Evolutionary conservation across 1,140 invertebrate genomes (phyloP).

Genomic region (Papilio glaucus): DNA sequence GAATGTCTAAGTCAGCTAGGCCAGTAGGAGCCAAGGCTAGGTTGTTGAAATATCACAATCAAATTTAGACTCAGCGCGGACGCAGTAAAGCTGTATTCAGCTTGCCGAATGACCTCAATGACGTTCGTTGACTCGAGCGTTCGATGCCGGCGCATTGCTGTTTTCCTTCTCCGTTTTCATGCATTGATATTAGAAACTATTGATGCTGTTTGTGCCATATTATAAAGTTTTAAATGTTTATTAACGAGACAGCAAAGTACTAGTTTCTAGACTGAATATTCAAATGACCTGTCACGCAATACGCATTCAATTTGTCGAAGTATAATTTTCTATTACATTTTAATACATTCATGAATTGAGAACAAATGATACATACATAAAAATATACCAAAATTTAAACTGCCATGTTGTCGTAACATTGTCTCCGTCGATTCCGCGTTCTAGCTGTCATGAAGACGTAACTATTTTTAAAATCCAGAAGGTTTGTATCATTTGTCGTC

Average conservation of each 20-base stretch:
- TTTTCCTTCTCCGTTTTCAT: slow-evolving; percentile 83
- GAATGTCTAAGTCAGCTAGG: slow-evolving; percentile 84
- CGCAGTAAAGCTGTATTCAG: slow-evolving; percentile 49
- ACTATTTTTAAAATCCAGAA: slow-evolving; percentile 63
- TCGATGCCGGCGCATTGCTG: slow-evolving; percentile 81
- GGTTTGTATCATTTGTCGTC: slow-evolving; percentile 68
- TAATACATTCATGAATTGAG: not conserved
- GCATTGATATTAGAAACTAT: slow-evolving; percentile 82
- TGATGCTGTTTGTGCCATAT: slow-evolving; percentile 58
- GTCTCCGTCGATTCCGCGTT: slow-evolving; percentile 50
- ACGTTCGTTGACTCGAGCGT: slow-evolving; percentile 82
- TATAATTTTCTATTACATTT: slow-evolving; percentile 13
- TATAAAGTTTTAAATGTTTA: slow-evolving; percentile 40
- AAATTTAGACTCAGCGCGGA: slow-evolving; percentile 57
- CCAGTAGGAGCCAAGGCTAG: slow-evolving; percentile 83
- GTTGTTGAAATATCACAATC: slow-evolving; percentile 52
- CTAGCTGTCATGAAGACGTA: slow-evolving; percentile 52
- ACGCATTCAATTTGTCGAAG: slow-evolving; percentile 23
- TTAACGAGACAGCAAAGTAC: slow-evolving; percentile 38
- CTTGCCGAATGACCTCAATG: slow-evolving; percentile 67
- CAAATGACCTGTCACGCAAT: slow-evolving; percentile 23
- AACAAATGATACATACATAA: not conserved
- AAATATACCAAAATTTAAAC: not conserved
- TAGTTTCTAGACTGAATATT: slow-evolving; percentile 35
- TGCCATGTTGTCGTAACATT: slow-evolving; percentile 29